Conservation (phyloP, 1,140 invertebrate genomes). For the Chlorops oryzae region DNA sequence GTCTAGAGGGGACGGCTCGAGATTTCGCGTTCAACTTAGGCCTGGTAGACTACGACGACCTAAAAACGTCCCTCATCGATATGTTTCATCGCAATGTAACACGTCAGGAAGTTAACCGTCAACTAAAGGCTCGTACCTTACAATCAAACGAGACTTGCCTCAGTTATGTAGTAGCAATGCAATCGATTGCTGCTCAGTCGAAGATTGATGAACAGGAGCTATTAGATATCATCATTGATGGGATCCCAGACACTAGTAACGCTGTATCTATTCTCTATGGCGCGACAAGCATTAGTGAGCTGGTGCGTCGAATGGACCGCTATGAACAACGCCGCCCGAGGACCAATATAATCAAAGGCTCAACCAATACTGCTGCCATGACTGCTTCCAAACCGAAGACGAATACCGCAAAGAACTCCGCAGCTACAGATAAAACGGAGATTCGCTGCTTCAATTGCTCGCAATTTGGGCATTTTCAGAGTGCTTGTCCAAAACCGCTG, state of each 20-base stretch:
- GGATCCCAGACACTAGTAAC: not conserved
- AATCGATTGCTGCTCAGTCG: constrained; percentile 2
- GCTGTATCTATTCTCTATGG: not conserved
- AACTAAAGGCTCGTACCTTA: not conserved
- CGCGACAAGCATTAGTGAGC: not conserved
- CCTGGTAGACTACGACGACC: not conserved
- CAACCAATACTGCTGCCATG: not conserved
- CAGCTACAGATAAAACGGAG: no score
- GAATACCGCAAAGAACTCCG: no score
- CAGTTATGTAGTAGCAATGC: constrained; percentile 3
- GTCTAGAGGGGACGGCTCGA: constrained; percentile 4
- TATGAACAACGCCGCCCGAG: not conserved
- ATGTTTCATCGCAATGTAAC: not conserved
- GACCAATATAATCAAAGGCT: no score
- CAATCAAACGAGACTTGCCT: constrained; percentile 4
- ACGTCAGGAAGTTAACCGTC: not conserved
- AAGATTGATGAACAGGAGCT: constrained; percentile 2
- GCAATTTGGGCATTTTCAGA: not conserved
- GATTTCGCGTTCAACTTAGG: not conserved
- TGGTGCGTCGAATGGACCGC: constrained; percentile 1
- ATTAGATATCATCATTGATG: constrained; percentile 4
- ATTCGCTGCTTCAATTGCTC: not conserved
- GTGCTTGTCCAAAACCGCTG: not conserved
- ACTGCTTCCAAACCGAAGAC: not conserved
- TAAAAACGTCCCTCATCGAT: not conserved